A percentile compares a stretch with the other conserved stretches of the same genome.
These are phyloP conservation scores for Augochlora pura DNA, from an alignment of 1,140 invertebrate species.

Conservation along the genomic window DNA sequence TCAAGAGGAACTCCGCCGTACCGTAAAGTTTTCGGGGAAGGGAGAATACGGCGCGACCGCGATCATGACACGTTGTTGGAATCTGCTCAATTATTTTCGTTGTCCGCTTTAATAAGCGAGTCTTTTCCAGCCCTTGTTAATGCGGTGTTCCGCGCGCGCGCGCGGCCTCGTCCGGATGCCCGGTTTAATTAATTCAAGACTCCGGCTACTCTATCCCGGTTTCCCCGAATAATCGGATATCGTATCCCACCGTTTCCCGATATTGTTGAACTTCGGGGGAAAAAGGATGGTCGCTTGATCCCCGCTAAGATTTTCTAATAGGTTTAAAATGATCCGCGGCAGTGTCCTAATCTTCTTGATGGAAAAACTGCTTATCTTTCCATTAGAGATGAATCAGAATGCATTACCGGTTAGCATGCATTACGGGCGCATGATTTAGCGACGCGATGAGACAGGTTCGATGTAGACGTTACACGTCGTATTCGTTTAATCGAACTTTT, in stretches of 20 bases:
- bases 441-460: too few species aligned
- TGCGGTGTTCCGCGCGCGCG: background rate
- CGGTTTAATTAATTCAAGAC: slow-evolving; percentile 18
- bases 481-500: too few species aligned
- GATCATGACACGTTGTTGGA: slow-evolving; percentile 6
- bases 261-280: background rate
- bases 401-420: too few species aligned
- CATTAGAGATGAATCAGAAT: too few species aligned
- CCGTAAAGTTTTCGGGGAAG: background rate
- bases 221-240: background rate
- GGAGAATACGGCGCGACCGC: background rate
- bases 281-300: too few species aligned
- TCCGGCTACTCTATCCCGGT: background rate
- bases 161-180: background rate
- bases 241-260: background rate
- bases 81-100: slow-evolving; percentile 19
- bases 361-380: too few species aligned
- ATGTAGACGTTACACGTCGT: too few species aligned
- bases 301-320: too few species aligned
- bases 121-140: slow-evolving; percentile 9
- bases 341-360: too few species aligned
- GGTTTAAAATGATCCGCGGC: too few species aligned
- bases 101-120: background rate
- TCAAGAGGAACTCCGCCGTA: background rate
- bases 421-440: too few species aligned